Conservation (phyloP, 2,797 vertebrate genomes). For the Streptopelia turtur region DNA sequence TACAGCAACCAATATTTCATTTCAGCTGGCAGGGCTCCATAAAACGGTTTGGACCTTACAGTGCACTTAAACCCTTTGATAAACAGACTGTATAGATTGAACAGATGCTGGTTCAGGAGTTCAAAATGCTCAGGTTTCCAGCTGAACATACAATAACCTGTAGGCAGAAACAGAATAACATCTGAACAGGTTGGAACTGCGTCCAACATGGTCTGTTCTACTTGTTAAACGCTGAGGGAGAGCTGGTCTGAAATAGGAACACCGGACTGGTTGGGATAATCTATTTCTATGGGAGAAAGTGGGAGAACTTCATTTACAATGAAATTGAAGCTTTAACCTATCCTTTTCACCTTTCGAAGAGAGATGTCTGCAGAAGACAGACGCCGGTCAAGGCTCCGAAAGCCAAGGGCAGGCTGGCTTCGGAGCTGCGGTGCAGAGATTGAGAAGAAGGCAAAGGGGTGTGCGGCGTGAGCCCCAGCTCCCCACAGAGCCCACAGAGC, state of each 20-base stretch:
- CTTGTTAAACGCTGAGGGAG: constrained; percentile 17
- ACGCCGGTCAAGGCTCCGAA: not conserved
- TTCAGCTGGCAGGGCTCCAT: constrained; percentile 55
- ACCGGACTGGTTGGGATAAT: not conserved
- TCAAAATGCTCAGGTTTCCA: constrained; percentile 62
- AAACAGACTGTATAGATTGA: constrained; percentile 61
- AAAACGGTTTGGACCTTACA: constrained; percentile 57
- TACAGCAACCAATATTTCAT: constrained; percentile 65
- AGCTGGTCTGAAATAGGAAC: not conserved
- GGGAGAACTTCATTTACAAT: not conserved
- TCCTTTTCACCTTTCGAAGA: not conserved
- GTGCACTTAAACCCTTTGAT: constrained; percentile 41
- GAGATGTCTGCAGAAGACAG: not conserved
- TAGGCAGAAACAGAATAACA: constrained; percentile 59
- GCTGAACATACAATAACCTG: constrained; percentile 52
- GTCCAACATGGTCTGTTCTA: constrained; percentile 11
- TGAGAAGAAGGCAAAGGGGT: not conserved
- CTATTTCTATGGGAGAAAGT: not conserved
- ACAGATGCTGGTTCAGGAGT: constrained; percentile 66
- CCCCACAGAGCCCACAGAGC: not conserved
- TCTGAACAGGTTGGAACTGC: constrained; percentile 57
- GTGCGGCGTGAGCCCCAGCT: not conserved
- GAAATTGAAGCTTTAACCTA: not conserved
- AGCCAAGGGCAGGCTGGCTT: not conserved
- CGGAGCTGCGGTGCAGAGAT: not conserved